Conservation (phyloP, 2,797 vertebrate genomes). For the Poeciliopsis presidionis region DNA sequence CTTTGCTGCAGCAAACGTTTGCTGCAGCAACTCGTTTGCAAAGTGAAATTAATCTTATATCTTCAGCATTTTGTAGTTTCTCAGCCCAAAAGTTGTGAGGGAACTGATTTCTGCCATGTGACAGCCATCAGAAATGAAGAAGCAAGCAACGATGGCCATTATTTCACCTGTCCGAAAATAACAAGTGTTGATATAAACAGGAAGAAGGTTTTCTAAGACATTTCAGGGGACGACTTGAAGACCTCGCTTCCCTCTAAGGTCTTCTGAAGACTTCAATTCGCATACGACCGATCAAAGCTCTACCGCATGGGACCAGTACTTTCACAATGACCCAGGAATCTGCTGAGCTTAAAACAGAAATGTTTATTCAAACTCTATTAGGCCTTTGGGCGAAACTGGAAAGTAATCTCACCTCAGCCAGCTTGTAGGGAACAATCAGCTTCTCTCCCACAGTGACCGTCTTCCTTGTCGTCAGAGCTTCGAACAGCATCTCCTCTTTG, state of each 20-base stretch:
- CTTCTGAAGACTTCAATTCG: neutral
- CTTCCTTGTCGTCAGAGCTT: constrained; percentile 95
- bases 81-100: neutral
- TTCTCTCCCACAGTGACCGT: constrained; percentile 97
- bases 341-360: neutral
- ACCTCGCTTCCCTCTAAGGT: neutral
- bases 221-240: neutral
- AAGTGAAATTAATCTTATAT: neutral
- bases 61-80: neutral
- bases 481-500: constrained; percentile 96
- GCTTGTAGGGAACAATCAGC: constrained; percentile 94
- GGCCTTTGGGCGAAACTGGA: neutral
- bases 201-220: neutral
- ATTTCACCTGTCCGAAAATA: neutral
- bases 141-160: neutral
- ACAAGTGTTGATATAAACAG: neutral
- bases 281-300: neutral
- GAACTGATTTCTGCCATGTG: neutral
- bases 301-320: too few species aligned
- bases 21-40: neutral
- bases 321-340: neutral
- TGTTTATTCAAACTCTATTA: neutral
- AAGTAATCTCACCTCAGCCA: constrained; percentile 87
- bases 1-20: too few species aligned
- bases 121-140: neutral